Conservation (phyloP, 2,888 invertebrate species). For the Drosophila paucipuncta region DNA sequence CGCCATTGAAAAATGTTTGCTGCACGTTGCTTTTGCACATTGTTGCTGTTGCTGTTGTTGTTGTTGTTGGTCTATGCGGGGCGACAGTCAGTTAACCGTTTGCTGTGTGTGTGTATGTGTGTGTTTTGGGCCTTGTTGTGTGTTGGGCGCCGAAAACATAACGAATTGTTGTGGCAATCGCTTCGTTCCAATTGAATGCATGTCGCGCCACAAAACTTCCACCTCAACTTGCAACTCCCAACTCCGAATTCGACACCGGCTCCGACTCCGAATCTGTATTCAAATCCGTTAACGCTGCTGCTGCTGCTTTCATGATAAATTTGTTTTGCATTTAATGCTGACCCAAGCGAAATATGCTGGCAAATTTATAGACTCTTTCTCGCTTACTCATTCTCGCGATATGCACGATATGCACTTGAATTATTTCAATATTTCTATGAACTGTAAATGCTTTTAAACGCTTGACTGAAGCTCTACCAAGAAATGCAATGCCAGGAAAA, state of each 20-base stretch:
- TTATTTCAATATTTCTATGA: slow-evolving; percentile 20
- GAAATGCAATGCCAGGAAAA: not conserved
- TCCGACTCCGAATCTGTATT: slow-evolving; percentile 39
- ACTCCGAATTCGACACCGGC: slow-evolving; percentile 12
- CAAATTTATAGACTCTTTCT: slow-evolving; percentile 60
- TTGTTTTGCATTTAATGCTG: slow-evolving; percentile 67
- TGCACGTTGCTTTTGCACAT: slow-evolving; percentile 31
- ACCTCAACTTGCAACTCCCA: slow-evolving; percentile 43
- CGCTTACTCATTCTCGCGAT: not conserved
- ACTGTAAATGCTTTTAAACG: not conserved
- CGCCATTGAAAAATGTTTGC: slow-evolving; percentile 68
- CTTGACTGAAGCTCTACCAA: not conserved
- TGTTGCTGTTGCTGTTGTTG: slow-evolving; percentile 20
- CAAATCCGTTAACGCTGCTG: slow-evolving; percentile 45
- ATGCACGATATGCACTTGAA: slow-evolving; percentile 46
- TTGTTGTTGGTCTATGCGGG: slow-evolving; percentile 43
- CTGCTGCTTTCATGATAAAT: slow-evolving; percentile 62
- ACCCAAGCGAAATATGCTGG: slow-evolving; percentile 59
- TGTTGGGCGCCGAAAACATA: slow-evolving; percentile 75
- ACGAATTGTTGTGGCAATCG: slow-evolving; percentile 83
- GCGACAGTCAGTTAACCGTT: slow-evolving; percentile 69
- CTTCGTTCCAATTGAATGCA: slow-evolving; percentile 84
- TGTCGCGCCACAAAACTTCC: slow-evolving; percentile 61
- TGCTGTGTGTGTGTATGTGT: slow-evolving; percentile 21
- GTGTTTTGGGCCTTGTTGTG: slow-evolving; percentile 30